These are phyloP conservation scores for Quadroppia sp. DNA, from an alignment of 2,888 invertebrate species.

Conservation along the genomic window DNA sequence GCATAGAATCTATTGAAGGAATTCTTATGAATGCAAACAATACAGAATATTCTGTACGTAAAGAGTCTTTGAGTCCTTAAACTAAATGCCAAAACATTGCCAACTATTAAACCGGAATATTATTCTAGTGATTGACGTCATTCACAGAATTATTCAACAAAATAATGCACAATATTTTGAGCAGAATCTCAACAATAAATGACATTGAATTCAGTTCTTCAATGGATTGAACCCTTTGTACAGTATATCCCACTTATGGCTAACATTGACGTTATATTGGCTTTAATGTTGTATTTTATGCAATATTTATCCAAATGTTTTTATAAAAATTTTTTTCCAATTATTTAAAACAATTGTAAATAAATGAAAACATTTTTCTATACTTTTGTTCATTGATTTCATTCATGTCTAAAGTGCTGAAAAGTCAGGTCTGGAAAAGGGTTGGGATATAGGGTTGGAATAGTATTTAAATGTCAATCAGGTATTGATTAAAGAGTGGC, in stretches of 20 bases:
- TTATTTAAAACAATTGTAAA: too few relatives aligned
- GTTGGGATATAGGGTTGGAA: too few relatives aligned
- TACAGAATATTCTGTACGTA: not conserved
- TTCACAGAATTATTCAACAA: not conserved
- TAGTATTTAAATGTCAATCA: too few relatives aligned
- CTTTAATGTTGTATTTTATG: too few relatives aligned
- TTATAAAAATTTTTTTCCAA: too few relatives aligned
- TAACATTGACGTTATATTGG: too few relatives aligned
- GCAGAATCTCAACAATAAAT: not conserved
- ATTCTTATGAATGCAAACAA: not conserved
- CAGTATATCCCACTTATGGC: not conserved
- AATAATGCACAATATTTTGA: not conserved
- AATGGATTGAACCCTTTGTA: not conserved
- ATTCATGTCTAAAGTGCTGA: too few relatives aligned
- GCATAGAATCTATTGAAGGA: not conserved
- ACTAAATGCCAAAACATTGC: not conserved
- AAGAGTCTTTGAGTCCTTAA: not conserved
- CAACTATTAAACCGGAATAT: not conserved
- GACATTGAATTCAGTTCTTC: conserved; percentile 21
- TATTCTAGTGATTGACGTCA: conserved; percentile 20
- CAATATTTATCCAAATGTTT: too few relatives aligned
- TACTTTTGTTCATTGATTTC: too few relatives aligned
- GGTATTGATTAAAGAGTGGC: too few relatives aligned
- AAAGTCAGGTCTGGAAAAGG: too few relatives aligned
- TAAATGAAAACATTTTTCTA: too few relatives aligned